A percentile compares a stretch with the other conserved stretches of the same genome.
Evolutionary conservation across 1,140 invertebrate species (phyloP).

Genomic region (Cecropterus lyciades): DNA sequence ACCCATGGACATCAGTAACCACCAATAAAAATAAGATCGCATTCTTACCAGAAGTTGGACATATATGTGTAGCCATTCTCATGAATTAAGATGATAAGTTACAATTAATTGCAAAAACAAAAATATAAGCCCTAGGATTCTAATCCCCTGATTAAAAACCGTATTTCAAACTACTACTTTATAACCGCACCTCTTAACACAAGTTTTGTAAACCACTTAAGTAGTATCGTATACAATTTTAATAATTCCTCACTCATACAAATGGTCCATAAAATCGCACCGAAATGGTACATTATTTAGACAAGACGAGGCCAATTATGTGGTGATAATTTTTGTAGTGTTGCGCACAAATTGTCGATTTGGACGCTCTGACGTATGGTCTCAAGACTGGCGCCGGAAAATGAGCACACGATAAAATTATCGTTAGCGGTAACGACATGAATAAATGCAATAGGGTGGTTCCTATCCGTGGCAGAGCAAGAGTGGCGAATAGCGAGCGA

Average conservation of each 20-base stretch:
- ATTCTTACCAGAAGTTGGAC: too few relatives aligned
- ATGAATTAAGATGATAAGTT: too few relatives aligned
- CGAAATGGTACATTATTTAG: conserved; percentile 33
- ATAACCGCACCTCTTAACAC: too few relatives aligned
- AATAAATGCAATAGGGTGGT: conserved; percentile 84
- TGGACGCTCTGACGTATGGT: conserved; percentile 76
- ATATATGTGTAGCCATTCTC: too few relatives aligned
- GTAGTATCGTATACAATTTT: too few relatives aligned
- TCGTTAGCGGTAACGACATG: conserved; percentile 85
- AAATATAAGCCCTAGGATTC: too few relatives aligned
- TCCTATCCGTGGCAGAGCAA: conserved; percentile 54
- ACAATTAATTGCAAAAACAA: too few relatives aligned
- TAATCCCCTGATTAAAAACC: too few relatives aligned
- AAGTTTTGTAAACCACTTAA: too few relatives aligned
- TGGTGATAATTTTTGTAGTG: conserved; percentile 81
- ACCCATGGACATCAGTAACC: too few relatives aligned
- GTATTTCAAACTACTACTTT: too few relatives aligned
- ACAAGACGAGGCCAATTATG: conserved; percentile 72
- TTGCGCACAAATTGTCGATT: conserved; percentile 80
- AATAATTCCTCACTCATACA: neutral
- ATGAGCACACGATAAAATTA: conserved; percentile 85
- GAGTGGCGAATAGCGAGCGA: conserved; percentile 50
- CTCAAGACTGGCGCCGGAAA: conserved; percentile 81
- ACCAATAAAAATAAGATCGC: too few relatives aligned
- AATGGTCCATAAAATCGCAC: neutral